Percentiles rank a stretch among this genome's conserved stretches.
These are phyloP conservation scores for Aegotheles bennettii DNA, from an alignment of 2,113 vertebrate genomes.

Conservation along the genomic window DNA sequence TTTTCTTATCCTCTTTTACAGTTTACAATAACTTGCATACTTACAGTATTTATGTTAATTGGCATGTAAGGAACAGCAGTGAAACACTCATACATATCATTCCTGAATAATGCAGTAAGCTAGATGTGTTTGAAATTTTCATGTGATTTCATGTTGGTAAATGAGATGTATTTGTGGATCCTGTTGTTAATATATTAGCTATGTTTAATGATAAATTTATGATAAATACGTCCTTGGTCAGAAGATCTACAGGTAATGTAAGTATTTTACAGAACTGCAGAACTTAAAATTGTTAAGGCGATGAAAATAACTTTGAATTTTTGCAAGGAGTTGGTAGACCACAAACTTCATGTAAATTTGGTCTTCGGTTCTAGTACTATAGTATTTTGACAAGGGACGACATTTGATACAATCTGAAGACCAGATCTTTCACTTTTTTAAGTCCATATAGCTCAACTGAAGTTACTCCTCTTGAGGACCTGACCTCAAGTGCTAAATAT, in stretches of 20 bases:
- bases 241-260: not conserved
- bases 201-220: not conserved
- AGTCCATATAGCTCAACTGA: not conserved
- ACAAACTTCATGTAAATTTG: not conserved
- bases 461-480: not conserved
- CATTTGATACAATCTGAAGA: not conserved
- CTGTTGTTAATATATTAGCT: not conserved
- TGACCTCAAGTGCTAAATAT: slow-evolving; percentile 3
- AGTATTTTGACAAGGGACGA: not conserved
- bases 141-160: not conserved
- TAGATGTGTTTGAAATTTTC: not conserved
- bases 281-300: not conserved
- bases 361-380: not conserved
- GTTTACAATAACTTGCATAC: not conserved
- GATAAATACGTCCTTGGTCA: not conserved
- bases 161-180: not conserved
- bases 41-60: not conserved
- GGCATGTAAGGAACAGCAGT: not conserved
- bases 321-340: not conserved
- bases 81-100: not conserved
- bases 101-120: not conserved
- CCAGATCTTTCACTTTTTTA: not conserved
- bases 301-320: not conserved
- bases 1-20: not conserved
- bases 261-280: not conserved